A percentile compares a stretch with the other conserved stretches of the same genome.
Conservation (phyloP, 2,888 invertebrate species). For the Siphonodentalium dalli region DNA sequence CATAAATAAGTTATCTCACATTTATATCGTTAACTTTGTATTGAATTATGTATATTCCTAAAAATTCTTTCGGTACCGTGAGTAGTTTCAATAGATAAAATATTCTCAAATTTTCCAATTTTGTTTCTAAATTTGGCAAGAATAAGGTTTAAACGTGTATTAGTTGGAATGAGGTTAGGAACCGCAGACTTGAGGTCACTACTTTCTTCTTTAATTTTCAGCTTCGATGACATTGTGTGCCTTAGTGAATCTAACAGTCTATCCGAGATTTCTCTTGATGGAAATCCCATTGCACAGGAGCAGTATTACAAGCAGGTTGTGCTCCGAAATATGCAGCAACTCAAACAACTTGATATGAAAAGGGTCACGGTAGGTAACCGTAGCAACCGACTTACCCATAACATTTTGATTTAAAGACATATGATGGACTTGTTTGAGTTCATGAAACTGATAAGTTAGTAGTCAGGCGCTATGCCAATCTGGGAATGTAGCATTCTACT, state of each 20-base stretch:
- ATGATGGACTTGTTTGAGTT: no score
- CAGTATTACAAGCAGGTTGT: constrained; percentile 72
- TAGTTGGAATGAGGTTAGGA: not conserved
- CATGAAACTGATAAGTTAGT: no score
- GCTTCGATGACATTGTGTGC: constrained; percentile 86
- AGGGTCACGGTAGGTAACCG: constrained; percentile 61
- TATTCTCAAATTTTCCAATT: no score
- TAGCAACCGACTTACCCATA: no score
- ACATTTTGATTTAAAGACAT: no score
- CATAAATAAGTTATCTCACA: no score
- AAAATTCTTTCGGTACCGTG: no score
- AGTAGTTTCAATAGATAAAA: no score
- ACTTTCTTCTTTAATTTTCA: constrained; percentile 54
- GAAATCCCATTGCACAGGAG: constrained; percentile 73
- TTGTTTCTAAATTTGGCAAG: not conserved
- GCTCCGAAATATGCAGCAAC: constrained; percentile 59
- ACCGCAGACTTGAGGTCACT: not conserved
- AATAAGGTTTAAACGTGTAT: not conserved
- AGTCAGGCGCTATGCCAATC: no score
- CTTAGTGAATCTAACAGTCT: constrained; percentile 80
- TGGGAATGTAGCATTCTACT: no score
- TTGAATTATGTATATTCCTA: no score
- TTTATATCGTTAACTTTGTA: no score
- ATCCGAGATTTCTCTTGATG: constrained; percentile 81
- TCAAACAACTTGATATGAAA: constrained; percentile 64